These are phyloP conservation scores for Callospermophilus lateralis DNA, from an alignment of 2,113 vertebrate species.

Conservation along the genomic window DNA sequence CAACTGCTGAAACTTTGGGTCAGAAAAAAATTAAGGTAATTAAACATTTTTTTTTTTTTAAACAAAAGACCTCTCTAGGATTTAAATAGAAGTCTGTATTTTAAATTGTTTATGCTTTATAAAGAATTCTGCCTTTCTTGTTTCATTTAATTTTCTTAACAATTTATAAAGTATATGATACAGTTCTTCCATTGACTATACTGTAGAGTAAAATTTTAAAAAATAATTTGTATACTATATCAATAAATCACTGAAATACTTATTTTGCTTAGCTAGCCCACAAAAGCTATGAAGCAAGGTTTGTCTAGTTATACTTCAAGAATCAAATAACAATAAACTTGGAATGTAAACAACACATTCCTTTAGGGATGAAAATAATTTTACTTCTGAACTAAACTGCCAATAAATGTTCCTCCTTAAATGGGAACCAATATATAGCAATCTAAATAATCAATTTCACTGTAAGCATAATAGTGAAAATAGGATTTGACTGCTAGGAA, in stretches of 20 bases:
- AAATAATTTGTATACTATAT: not conserved
- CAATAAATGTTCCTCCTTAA: not conserved
- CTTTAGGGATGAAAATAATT: not conserved
- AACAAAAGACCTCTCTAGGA: not conserved
- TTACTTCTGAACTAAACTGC: constrained; percentile 25
- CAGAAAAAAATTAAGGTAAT: not conserved
- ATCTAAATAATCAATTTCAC: not conserved
- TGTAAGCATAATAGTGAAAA: not conserved
- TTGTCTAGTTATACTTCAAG: not conserved
- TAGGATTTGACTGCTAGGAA: not conserved
- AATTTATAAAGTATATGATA: not conserved
- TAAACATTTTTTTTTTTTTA: not conserved
- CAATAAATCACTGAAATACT: not conserved
- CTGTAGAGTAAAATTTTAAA: not conserved
- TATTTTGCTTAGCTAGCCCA: not conserved
- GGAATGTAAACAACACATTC: constrained; percentile 2
- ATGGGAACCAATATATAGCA: not conserved
- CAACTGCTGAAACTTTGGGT: not conserved
- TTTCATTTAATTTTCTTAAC: not conserved
- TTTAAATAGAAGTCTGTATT: not conserved
- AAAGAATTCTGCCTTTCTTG: constrained; percentile 4
- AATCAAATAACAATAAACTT: not conserved
- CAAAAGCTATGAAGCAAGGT: not conserved
- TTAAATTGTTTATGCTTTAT: not conserved
- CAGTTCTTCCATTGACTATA: not conserved